Evolutionary conservation across 2,888 invertebrate genomes (phyloP).

Genomic region (Carabus problematicus): DNA sequence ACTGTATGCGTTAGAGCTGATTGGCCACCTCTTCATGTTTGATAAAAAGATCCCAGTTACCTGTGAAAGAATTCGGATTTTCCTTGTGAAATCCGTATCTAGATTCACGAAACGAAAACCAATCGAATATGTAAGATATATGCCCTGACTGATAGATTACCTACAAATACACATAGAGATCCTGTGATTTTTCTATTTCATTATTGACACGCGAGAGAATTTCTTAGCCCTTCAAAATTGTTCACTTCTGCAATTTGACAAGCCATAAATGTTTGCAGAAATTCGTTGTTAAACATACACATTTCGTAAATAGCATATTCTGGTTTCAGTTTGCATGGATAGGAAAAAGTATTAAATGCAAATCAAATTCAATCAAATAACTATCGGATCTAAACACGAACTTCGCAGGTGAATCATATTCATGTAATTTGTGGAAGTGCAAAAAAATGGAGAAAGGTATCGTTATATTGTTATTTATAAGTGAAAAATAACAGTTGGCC

Average conservation of each 20-base stretch:
- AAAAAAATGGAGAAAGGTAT: background rate
- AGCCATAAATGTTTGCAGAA: too few relatives aligned
- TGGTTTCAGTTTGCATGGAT: background rate
- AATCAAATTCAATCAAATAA: background rate
- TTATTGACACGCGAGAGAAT: background rate
- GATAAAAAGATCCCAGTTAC: slow-evolving; percentile 39
- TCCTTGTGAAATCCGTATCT: slow-evolving; percentile 22
- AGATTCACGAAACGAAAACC: slow-evolving; percentile 5
- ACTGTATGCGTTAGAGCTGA: slow-evolving; percentile 23
- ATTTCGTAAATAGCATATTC: too few relatives aligned
- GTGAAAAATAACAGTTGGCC: slow-evolving; percentile 3
- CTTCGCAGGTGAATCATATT: background rate
- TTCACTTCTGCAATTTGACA: too few relatives aligned
- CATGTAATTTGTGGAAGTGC: background rate
- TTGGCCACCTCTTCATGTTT: slow-evolving; percentile 33
- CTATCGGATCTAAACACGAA: too few relatives aligned
- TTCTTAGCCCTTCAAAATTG: background rate
- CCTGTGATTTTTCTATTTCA: background rate
- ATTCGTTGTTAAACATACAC: too few relatives aligned
- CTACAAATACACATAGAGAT: background rate
- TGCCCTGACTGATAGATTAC: background rate
- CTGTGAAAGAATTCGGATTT: slow-evolving; percentile 33
- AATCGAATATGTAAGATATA: slow-evolving; percentile 12
- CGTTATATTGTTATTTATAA: slow-evolving; percentile 3
- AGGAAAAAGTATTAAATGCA: too few relatives aligned